phyloP scores from a whole-genome alignment of 1,140 invertebrate genomes.

The Cyrtorhinus lividipennis region DNA sequence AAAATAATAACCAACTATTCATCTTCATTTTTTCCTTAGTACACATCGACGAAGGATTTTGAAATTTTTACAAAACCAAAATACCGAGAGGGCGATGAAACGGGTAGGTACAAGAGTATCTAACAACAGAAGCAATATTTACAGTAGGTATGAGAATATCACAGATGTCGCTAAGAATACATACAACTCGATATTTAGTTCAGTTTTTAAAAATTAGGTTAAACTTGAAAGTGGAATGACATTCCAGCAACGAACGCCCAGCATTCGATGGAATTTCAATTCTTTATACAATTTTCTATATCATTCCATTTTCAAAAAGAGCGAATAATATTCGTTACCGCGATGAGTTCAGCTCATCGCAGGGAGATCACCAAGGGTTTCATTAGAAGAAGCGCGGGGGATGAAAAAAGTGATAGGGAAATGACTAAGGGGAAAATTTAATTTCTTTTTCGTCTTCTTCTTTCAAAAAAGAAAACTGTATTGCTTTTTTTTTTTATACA shows the following conservation, averaged over 20 bases:
- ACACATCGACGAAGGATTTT: neutral
- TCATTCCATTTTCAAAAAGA: neutral
- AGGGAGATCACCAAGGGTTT: too few relatives aligned
- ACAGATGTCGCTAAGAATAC: conserved; percentile 18
- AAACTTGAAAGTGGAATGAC: neutral
- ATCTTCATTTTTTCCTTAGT: neutral
- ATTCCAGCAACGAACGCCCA: too few relatives aligned
- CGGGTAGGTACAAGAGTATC: conserved; percentile 1
- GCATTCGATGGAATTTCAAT: too few relatives aligned
- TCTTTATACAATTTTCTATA: neutral
- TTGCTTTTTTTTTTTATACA: too few relatives aligned
- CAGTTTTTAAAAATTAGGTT: conserved; percentile 1
- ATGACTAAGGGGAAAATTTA: too few relatives aligned
- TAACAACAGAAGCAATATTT: conserved; percentile 17
- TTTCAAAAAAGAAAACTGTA: too few relatives aligned
- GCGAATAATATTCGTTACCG: too few relatives aligned
- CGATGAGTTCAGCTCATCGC: too few relatives aligned
- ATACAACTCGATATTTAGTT: neutral
- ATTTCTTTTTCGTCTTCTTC: too few relatives aligned
- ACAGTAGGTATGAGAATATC: conserved; percentile 19
- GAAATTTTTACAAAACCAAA: neutral
- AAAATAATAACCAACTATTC: neutral
- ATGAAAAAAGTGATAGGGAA: too few relatives aligned
- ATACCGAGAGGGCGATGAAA: neutral
- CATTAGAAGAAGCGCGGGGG: too few relatives aligned